Evolutionary conservation across 2,888 invertebrate species (phyloP).

Genomic region (Troglohyphantes excavatus): DNA sequence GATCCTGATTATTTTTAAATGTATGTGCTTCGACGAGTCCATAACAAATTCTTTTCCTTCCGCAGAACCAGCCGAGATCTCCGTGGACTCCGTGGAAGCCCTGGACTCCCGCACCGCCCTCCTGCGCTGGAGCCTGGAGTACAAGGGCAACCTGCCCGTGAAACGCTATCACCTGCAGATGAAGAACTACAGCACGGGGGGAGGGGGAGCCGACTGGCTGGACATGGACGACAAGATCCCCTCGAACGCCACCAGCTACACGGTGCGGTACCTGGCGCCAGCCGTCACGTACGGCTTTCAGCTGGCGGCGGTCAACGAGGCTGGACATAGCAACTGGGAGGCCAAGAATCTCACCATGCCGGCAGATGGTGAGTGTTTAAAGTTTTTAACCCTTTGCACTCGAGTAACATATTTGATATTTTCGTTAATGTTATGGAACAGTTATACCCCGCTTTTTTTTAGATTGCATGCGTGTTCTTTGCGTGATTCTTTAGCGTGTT

Average conservation of each 20-base stretch:
- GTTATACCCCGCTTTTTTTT: too few relatives aligned
- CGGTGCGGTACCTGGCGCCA: constrained; percentile 78
- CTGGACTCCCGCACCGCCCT: constrained; percentile 79
- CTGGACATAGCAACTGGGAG: constrained; percentile 80
- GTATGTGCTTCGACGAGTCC: too few relatives aligned
- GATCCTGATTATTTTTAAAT: too few relatives aligned
- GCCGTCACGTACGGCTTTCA: constrained; percentile 79
- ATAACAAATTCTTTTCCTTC: constrained; percentile 2
- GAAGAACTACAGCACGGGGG: constrained; percentile 79
- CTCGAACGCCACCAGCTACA: constrained; percentile 78
- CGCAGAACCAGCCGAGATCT: constrained; percentile 79
- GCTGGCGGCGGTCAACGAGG: constrained; percentile 80
- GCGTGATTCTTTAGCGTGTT: too few relatives aligned
- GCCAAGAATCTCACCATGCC: constrained; percentile 80
- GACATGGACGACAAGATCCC: constrained; percentile 80
- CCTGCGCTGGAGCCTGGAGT: constrained; percentile 78
- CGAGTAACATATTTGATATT: too few relatives aligned
- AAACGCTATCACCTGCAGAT: constrained; percentile 79
- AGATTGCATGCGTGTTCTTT: too few relatives aligned
- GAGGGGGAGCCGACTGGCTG: constrained; percentile 79
- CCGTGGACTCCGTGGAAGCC: constrained; percentile 78
- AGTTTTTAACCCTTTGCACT: too few relatives aligned
- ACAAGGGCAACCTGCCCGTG: constrained; percentile 78
- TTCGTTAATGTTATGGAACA: too few relatives aligned
- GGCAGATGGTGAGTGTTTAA: constrained; percentile 79